A percentile compares a stretch with the other conserved stretches of the same genome.
These are phyloP conservation scores for Drosophila atroscutellata DNA, from an alignment of 2,888 invertebrate genomes.

Conservation along the genomic window DNA sequence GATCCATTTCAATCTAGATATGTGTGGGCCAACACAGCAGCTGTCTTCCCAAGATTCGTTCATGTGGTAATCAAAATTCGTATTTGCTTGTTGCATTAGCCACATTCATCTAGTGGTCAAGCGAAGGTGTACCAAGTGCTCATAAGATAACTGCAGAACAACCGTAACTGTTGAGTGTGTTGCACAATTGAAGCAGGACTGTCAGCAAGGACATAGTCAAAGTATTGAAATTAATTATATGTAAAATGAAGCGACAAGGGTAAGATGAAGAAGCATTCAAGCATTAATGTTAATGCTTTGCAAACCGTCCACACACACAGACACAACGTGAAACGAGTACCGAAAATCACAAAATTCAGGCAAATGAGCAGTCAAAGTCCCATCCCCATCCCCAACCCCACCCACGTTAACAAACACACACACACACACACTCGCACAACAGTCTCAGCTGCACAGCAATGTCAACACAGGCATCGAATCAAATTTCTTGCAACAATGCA, in stretches of 20 bases:
- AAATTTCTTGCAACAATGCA: constrained; percentile 24
- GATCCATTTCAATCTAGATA: neutral
- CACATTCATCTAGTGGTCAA: neutral
- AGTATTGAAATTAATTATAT: constrained; percentile 48
- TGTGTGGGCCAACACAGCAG: neutral
- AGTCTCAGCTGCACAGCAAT: constrained; percentile 11
- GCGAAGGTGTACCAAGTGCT: neutral
- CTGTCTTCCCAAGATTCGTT: neutral
- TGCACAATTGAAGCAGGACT: neutral
- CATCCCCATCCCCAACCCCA: no score
- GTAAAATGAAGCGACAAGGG: constrained; percentile 50
- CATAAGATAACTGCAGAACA: neutral
- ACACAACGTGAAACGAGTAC: constrained; percentile 15
- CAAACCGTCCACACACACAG: constrained; percentile 81
- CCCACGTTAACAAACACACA: constrained; percentile 3
- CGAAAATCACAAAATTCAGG: constrained; percentile 17
- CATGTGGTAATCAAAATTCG: neutral
- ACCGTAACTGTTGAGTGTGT: neutral
- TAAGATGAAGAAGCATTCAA: constrained; percentile 57
- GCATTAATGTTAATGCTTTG: constrained; percentile 79
- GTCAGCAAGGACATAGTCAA: constrained; percentile 32
- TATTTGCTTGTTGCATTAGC: neutral
- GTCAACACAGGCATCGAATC: constrained; percentile 19
- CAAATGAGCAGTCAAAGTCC: constrained; percentile 26
- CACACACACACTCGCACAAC: constrained; percentile 13